Evolutionary conservation across 2,113 vertebrate species (phyloP), one percentile per base, ranked within the genome.

Genomic region (Erythrolamprus reginae): DNA sequence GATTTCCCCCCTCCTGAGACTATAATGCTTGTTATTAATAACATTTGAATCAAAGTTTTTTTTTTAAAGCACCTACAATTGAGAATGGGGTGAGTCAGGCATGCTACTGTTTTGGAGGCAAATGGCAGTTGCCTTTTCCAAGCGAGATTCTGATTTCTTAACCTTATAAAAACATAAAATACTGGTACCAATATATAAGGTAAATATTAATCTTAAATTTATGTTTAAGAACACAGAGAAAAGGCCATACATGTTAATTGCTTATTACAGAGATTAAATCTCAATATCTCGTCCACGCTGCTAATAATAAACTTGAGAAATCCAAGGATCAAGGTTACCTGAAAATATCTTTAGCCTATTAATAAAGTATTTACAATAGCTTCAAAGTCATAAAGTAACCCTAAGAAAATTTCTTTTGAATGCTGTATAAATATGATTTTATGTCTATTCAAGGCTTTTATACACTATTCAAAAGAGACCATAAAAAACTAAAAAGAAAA

Each of bases 161-260:
- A 65, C 3, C 24, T 28, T 86, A 90, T 52, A 77, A 17, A 77
- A 6, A 28, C 13, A 21, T 84, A 86, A 65, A 90, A 90, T 28
- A 89, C 15, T 4, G 24, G 84, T 50, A 89, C 50, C 26, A 84
- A 50, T 47, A 84, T 21, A n/a, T 17, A 84, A 47, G 26, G 33
- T 51, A 26, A 86, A 90, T 53, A 86, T 61, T 90, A 90, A 85
- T 77, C 84, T 87, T 90, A 45, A 86, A 47, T 19, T 10, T 45
- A 17, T 33, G 15, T 90, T 86, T 51, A 86, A 61, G 89, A 77
- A 77, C 89, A 87, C 70, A 86, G 89, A 84, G 45, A 50, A 90
- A 90, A 55, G 33, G 70, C 77, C 50, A 90, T 51, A 85, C 51
- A 55, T 6, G 38, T 28, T 77, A 77, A 53, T 45, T 90, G 38